A percentile compares a stretch with the other conserved stretches of the same genome.
phyloP scores from a whole-genome alignment of 2,113 vertebrate genomes.

The Rhagologus leucostigma region DNA sequence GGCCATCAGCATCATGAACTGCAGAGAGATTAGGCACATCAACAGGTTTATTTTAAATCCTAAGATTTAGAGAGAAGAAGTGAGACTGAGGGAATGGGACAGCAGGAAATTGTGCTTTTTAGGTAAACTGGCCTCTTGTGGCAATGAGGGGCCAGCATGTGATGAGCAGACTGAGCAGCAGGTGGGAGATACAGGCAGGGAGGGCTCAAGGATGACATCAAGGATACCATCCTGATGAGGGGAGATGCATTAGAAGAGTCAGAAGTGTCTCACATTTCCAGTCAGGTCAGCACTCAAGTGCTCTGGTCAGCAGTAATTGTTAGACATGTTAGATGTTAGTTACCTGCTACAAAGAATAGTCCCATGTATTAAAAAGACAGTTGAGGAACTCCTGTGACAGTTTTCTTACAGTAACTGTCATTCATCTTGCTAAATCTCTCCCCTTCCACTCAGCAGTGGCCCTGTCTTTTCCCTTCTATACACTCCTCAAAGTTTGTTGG shows the following conservation, averaged over 20 bases:
- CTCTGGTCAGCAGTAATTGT: neutral
- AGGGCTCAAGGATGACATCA: neutral
- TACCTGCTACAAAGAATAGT: neutral
- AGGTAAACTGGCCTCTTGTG: neutral
- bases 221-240: neutral
- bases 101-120: neutral
- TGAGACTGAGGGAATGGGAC: neutral
- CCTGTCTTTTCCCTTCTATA: neutral
- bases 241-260: neutral
- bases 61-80: neutral
- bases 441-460: neutral
- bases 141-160: neutral
- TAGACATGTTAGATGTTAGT: neutral
- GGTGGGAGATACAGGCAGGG: neutral
- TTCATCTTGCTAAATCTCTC: neutral
- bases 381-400: neutral
- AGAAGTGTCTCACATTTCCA: neutral
- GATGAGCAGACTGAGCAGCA: neutral
- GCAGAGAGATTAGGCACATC: neutral
- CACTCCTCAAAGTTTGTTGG: neutral
- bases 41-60: neutral
- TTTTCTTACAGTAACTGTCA: neutral
- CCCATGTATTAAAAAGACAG: neutral
- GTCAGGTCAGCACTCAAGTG: neutral
- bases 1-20: neutral